Evolutionary conservation across 2,797 vertebrate genomes (phyloP).

Genomic region (Adelosebastes latens): DNA sequence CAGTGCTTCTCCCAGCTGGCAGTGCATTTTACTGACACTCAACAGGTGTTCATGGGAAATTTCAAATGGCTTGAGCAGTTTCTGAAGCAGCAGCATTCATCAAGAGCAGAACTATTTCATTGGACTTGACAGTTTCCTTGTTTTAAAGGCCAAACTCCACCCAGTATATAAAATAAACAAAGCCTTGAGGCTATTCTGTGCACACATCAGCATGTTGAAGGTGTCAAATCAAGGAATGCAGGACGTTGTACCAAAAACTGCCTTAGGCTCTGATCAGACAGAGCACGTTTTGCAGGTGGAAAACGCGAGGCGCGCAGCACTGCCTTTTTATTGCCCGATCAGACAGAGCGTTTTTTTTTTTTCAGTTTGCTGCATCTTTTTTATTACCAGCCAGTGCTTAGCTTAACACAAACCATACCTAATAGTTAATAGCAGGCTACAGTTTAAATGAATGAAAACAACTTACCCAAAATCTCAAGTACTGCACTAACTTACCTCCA

Average conservation of each 20-base stretch:
- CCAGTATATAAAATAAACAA: neutral
- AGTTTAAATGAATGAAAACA: neutral
- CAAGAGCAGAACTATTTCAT: neutral
- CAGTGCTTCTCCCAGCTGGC: neutral
- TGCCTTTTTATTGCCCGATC: neutral
- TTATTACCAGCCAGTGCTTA: too few relatives aligned
- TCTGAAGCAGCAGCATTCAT: neutral
- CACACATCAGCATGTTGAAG: neutral
- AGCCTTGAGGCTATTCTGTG: conserved; percentile 18
- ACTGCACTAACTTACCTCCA: neutral
- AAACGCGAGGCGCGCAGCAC: neutral
- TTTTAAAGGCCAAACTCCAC: conserved; percentile 18
- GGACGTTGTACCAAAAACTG: neutral
- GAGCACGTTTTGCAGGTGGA: too few relatives aligned
- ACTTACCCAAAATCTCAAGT: neutral
- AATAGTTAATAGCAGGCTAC: neutral
- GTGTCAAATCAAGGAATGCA: neutral
- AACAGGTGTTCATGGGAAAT: neutral
- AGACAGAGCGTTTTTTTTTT: neutral
- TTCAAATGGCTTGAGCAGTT: neutral
- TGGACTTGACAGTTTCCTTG: neutral
- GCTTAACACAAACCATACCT: neutral
- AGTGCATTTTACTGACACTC: neutral
- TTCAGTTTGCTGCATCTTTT: too few relatives aligned
- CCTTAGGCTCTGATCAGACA: neutral